Percentiles rank a stretch among this genome's conserved stretches.
Evolutionary conservation across 2,113 vertebrate species (phyloP).

Genomic region (Colistium nudipinnis): DNA sequence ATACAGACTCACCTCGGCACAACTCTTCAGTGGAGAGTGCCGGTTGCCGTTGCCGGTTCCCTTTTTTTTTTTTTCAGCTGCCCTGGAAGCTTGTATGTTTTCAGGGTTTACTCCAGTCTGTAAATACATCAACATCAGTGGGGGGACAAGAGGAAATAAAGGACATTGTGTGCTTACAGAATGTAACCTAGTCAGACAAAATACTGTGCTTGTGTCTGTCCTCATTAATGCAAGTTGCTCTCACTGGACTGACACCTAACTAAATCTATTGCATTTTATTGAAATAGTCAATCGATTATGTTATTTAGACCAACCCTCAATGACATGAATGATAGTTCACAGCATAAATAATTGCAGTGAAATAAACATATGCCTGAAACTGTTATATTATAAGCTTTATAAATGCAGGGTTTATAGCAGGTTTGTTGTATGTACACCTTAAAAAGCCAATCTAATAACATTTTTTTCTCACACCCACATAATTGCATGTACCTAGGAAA

Average conservation of each 20-base stretch:
- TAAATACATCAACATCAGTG: neutral
- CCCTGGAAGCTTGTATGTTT: conserved; percentile 79
- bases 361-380: too few species aligned
- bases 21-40: conserved; percentile 58
- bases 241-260: too few species aligned
- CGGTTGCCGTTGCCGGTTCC: conserved; percentile 66
- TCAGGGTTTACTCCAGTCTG: conserved; percentile 91
- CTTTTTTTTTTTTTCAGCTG: conserved; percentile 77
- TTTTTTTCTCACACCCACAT: neutral
- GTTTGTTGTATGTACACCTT: too few species aligned
- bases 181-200: neutral
- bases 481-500: neutral
- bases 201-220: too few species aligned
- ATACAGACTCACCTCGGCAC: conserved; percentile 73
- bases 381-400: too few species aligned
- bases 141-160: neutral
- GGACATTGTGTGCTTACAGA: neutral
- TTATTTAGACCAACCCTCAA: too few species aligned
- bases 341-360: too few species aligned
- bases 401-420: too few species aligned
- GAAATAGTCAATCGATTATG: too few species aligned
- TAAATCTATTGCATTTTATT: too few species aligned
- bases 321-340: too few species aligned
- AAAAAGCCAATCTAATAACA: too few species aligned
- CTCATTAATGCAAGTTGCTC: neutral